These are phyloP conservation scores for Equus przewalskii DNA, from an alignment of 2,113 vertebrate genomes.

Conservation along the genomic window DNA sequence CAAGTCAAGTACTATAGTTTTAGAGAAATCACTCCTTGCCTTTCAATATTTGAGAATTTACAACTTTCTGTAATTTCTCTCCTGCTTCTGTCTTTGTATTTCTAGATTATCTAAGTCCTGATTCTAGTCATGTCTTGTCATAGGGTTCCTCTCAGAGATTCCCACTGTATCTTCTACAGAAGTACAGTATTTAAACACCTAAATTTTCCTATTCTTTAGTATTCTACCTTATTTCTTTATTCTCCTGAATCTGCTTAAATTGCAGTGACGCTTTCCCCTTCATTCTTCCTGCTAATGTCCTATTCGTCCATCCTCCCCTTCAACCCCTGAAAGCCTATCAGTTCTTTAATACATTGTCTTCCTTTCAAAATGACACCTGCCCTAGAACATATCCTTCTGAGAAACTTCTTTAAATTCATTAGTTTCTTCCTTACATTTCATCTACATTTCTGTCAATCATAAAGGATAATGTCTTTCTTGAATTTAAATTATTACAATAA, in stretches of 20 bases:
- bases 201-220: neutral
- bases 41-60: neutral
- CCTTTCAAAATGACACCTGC: constrained; percentile 39
- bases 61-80: constrained; percentile 29
- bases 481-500: constrained; percentile 62
- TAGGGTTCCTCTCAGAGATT: neutral
- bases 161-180: neutral
- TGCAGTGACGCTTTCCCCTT: neutral
- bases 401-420: constrained; percentile 46
- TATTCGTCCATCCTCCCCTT: neutral
- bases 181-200: neutral
- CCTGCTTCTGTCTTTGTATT: neutral
- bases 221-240: neutral
- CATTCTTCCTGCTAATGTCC: neutral
- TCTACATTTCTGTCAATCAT: constrained; percentile 6
- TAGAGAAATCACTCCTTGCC: neutral
- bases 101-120: neutral
- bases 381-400: constrained; percentile 11
- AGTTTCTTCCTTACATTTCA: constrained; percentile 18
- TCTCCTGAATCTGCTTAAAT: neutral
- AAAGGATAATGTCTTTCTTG: constrained; percentile 40
- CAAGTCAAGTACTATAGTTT: neutral
- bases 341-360: constrained; percentile 18
- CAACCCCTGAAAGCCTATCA: neutral
- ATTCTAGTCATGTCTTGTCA: neutral